phyloP scores from a whole-genome alignment of 2,113 vertebrate genomes.

The Sceloporus undulatus region DNA sequence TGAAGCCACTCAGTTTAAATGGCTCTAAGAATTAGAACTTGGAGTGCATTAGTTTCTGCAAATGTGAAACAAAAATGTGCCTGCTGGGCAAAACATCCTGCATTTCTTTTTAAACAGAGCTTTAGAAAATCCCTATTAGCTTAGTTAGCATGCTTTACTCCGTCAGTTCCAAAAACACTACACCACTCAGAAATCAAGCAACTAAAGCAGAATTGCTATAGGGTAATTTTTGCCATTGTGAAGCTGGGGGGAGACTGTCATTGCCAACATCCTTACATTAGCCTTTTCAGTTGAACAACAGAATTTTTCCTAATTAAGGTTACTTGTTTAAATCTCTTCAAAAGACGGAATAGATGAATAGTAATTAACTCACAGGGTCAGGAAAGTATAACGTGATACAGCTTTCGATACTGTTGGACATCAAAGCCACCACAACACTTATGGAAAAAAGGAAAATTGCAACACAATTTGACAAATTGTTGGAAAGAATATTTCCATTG shows the following conservation, averaged over 20 bases:
- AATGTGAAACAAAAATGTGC: background rate
- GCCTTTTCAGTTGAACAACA: background rate
- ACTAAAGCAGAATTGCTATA: background rate
- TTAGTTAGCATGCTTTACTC: background rate
- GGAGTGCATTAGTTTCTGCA: background rate
- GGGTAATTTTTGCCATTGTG: background rate
- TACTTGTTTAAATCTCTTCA: background rate
- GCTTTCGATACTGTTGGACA: background rate
- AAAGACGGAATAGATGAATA: background rate
- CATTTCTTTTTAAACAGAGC: background rate
- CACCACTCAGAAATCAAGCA: background rate
- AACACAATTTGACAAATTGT: background rate
- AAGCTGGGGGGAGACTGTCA: background rate
- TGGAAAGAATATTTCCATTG: background rate
- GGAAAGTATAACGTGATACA: background rate
- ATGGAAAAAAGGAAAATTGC: background rate
- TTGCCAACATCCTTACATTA: slow-evolving; percentile 2
- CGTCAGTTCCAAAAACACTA: background rate
- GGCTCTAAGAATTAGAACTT: background rate
- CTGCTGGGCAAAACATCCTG: background rate
- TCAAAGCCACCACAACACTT: background rate
- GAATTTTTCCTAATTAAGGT: background rate
- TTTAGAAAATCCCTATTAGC: background rate
- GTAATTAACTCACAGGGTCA: background rate
- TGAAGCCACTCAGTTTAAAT: background rate